These are phyloP conservation scores for Holcopasites calliopsidis DNA, from an alignment of 1,140 invertebrate species.

Conservation along the genomic window DNA sequence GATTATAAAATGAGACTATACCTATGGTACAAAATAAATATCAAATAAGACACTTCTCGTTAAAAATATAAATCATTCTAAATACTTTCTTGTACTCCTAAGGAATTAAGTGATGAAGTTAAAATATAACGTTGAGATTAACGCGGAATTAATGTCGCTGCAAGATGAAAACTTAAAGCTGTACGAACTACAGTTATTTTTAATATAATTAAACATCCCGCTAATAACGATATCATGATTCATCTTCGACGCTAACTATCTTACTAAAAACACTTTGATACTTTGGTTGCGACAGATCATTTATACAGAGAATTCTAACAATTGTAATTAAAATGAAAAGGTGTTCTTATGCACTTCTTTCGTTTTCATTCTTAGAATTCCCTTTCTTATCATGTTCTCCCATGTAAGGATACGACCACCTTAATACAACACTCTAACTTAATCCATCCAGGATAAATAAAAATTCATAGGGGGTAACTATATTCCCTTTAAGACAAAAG, in stretches of 20 bases:
- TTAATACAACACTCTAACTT: constrained; percentile 34
- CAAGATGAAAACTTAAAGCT: background rate
- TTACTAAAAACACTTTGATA: constrained; percentile 20
- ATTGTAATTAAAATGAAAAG: background rate
- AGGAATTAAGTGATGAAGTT: background rate
- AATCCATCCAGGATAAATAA: constrained; percentile 46
- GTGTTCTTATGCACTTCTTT: no score
- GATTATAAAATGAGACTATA: background rate
- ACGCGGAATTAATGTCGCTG: background rate
- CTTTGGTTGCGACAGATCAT: constrained; percentile 30
- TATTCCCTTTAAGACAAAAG: constrained; percentile 30
- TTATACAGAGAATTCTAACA: background rate
- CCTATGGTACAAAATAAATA: constrained; percentile 12
- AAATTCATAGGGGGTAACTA: constrained; percentile 49
- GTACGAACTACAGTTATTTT: no score
- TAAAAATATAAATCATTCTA: background rate
- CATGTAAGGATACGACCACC: constrained; percentile 23
- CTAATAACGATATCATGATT: background rate
- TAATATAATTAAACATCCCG: background rate
- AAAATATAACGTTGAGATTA: background rate
- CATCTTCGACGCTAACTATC: background rate
- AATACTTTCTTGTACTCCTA: background rate
- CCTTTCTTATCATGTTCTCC: background rate
- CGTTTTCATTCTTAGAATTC: background rate
- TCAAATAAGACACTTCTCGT: background rate